phyloP scores from a whole-genome alignment of 2,888 invertebrate genomes.

The Ichneumoninae sp. region DNA sequence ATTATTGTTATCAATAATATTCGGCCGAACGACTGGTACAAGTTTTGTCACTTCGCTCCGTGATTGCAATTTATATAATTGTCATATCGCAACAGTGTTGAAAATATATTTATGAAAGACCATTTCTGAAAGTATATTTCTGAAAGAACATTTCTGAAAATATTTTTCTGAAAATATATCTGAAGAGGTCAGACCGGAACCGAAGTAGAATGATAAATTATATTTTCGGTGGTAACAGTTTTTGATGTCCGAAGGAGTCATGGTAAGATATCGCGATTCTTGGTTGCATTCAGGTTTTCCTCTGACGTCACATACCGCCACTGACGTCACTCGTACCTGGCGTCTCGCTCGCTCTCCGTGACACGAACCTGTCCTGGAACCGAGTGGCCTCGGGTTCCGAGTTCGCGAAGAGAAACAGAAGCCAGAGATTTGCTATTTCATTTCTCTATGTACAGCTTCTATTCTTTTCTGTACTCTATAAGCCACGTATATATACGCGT shows the following conservation, averaged over 20 bases:
- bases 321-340: slow-evolving; percentile 81
- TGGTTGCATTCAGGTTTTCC: slow-evolving; percentile 70
- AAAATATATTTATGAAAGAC: background rate
- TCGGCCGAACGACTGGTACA: too few species aligned
- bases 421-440: slow-evolving; percentile 57
- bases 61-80: background rate
- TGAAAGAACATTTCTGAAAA: background rate
- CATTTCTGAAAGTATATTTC: too few species aligned
- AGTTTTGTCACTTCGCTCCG: background rate
- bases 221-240: background rate
- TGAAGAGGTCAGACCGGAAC: background rate
- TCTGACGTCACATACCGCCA: slow-evolving; percentile 79
- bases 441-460: slow-evolving; percentile 41
- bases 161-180: too few species aligned
- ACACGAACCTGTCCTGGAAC: slow-evolving; percentile 44
- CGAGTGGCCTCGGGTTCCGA: slow-evolving; percentile 48
- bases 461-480: background rate
- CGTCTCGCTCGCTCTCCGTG: slow-evolving; percentile 58
- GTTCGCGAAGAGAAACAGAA: slow-evolving; percentile 20
- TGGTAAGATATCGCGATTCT: slow-evolving; percentile 23
- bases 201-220: background rate
- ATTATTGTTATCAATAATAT: background rate
- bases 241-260: background rate
- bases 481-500: background rate
- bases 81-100: background rate